Base-by-base conservation (phyloP, 1,140 invertebrate species). In the Chironomus striatipennis region DNA sequence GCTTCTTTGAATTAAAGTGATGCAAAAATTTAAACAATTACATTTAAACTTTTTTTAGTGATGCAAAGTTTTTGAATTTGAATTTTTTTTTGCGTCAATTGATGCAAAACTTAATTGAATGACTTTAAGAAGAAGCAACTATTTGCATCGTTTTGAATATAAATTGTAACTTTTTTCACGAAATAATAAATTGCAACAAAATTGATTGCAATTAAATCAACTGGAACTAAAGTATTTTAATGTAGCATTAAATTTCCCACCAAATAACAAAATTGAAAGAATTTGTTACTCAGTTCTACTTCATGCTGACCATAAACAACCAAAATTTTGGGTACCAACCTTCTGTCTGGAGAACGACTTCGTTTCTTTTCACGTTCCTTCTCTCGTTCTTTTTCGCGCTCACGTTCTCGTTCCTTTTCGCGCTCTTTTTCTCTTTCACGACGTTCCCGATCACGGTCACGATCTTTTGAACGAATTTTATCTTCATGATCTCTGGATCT, bases 401-500 rank as follows among this genome's bases (percentile, higher is more conserved):
- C 83, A 73, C 73, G 47, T 79, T 78, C 74, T 75, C 76, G 8
- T 78, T 78, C n/a, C 47, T 57, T 15, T 8, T 80, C 79, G 21
- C 77, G 78, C 72, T 81, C 80, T 1, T 57, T 57, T 15, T 80
- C 75, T 77, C 43, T 75, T 47, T 83, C 80, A 10, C 81, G 78
- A 57, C 84, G 79, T 0, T 79, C 78, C 17, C 81, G 77, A 75
- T 83, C 83, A 15, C 47, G 74, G 81, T 79, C 67, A 82, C 77
- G 7, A 8, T 70, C 65, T 10, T 70, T 18, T 17, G n/a, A n/a
- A 24, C 65, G 65, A 21, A 7, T n/a, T 24, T 18, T 70, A 21
- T 79, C 81, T 77, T 79, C 76, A 77, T 79, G 78, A 17, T 83
- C 82, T 77, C 79, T 77, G 64, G 81, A 81, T 43, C 76, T 79